phyloP scores from a whole-genome alignment of 2,113 vertebrate genomes.

The Myocastor coypus region DNA sequence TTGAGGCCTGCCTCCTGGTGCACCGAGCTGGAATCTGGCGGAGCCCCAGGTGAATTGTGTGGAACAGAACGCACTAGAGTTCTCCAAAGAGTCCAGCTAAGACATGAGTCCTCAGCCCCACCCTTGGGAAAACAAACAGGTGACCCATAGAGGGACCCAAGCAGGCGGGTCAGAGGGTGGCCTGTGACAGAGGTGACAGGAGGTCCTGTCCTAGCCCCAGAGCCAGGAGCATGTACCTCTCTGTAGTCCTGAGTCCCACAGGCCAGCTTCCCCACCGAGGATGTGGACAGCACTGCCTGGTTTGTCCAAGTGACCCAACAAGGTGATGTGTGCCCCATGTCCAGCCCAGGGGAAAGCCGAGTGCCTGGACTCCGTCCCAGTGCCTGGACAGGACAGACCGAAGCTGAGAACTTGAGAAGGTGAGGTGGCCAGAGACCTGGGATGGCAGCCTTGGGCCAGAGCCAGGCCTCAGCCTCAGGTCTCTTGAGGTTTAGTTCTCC shows the following conservation, averaged over 20 bases:
- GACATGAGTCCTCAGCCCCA: not conserved
- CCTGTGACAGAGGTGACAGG: not conserved
- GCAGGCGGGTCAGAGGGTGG: too few relatives aligned
- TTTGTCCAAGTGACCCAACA: too few relatives aligned
- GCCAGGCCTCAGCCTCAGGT: not conserved
- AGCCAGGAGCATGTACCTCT: not conserved
- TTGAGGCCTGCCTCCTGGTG: not conserved
- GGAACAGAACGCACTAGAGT: not conserved
- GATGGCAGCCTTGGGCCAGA: not conserved
- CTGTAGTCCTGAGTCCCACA: not conserved
- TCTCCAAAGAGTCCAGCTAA: not conserved
- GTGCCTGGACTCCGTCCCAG: too few relatives aligned
- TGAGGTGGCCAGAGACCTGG: not conserved
- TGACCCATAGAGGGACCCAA: not conserved
- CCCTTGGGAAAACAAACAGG: not conserved
- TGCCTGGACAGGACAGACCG: not conserved
- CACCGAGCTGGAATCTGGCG: not conserved
- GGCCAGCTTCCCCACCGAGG: not conserved
- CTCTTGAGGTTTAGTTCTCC: not conserved
- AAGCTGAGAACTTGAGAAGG: not conserved
- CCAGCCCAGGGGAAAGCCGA: not conserved
- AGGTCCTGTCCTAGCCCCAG: not conserved
- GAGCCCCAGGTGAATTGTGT: not conserved
- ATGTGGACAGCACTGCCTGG: not conserved
- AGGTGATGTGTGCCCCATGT: not conserved